Percentiles rank a stretch among this genome's conserved stretches.
Conservation (phyloP, 2,113 vertebrate species). For the Callithrix jacchus region DNA sequence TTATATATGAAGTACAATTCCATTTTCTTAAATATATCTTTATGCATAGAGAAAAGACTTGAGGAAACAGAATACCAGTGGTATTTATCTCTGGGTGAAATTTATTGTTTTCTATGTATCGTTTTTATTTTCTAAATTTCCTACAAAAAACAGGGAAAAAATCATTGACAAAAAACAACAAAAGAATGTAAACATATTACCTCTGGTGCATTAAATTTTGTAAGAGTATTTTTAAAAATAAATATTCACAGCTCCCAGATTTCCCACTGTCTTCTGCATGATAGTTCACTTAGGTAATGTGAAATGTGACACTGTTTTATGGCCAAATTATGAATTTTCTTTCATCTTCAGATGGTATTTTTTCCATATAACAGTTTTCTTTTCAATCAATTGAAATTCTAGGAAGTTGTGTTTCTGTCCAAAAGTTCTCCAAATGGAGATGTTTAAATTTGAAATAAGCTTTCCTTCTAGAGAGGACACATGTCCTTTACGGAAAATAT, state of each 20-base stretch:
- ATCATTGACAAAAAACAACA: neutral
- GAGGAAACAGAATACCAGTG: neutral
- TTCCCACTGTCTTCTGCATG: neutral
- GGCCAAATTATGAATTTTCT: conserved; percentile 21
- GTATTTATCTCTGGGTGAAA: neutral
- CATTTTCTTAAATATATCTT: conserved; percentile 3
- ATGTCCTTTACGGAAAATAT: neutral
- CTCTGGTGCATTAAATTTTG: neutral
- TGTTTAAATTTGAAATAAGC: conserved; percentile 19
- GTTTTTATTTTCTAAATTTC: conserved; percentile 29
- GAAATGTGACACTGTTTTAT: conserved; percentile 29
- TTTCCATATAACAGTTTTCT: neutral
- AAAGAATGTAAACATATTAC: neutral
- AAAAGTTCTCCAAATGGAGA: conserved; percentile 4
- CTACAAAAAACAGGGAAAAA: neutral
- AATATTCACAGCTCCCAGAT: neutral
- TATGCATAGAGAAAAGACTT: neutral
- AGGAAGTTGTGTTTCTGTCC: neutral
- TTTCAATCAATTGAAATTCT: conserved; percentile 20
- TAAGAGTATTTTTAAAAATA: neutral
- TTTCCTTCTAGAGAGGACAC: conserved; percentile 13
- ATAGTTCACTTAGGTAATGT: conserved; percentile 18
- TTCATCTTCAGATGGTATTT: conserved; percentile 41
- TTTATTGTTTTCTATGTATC: neutral
- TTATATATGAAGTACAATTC: neutral